These are phyloP conservation scores for Dicrurus megarhynchus DNA, from an alignment of 2,113 vertebrate genomes.

Conservation along the genomic window DNA sequence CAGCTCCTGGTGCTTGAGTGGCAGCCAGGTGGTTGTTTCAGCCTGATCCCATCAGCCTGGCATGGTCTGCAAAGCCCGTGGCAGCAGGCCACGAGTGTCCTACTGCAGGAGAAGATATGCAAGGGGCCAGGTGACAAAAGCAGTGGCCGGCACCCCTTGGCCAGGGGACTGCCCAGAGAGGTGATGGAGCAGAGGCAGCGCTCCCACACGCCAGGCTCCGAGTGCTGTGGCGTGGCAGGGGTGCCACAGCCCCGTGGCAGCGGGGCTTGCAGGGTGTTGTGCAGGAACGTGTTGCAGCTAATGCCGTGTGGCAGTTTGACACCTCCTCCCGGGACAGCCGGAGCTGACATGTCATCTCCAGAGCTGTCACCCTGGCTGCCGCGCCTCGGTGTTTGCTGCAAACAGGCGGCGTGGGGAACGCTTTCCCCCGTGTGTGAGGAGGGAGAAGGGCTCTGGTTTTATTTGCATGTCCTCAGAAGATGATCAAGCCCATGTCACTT, in stretches of 20 bases:
- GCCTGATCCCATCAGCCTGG: neutral
- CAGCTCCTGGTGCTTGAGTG: neutral
- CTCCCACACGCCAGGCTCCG: fast-evolving
- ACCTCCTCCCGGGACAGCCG: neutral
- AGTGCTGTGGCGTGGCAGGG: neutral
- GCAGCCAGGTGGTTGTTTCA: neutral
- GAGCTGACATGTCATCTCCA: neutral
- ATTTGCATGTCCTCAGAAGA: conserved; percentile 4
- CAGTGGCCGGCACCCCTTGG: fast-evolving
- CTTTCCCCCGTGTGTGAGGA: neutral
- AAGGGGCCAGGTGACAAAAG: neutral
- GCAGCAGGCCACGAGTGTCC: neutral
- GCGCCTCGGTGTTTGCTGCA: neutral
- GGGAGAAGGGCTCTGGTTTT: neutral
- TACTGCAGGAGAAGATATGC: neutral
- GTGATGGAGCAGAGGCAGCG: neutral
- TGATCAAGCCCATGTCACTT: neutral
- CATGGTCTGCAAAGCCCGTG: neutral
- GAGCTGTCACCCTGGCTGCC: neutral
- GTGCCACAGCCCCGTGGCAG: neutral
- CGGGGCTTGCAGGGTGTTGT: neutral
- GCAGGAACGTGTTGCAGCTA: neutral
- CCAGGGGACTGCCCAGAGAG: neutral
- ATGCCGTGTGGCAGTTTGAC: conserved; percentile 35
- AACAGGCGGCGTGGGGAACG: neutral